Evolutionary conservation across 2,888 invertebrate species (phyloP), one percentile per base, ranked within the genome.

Genomic region (Ormyrus nitidulus): DNA sequence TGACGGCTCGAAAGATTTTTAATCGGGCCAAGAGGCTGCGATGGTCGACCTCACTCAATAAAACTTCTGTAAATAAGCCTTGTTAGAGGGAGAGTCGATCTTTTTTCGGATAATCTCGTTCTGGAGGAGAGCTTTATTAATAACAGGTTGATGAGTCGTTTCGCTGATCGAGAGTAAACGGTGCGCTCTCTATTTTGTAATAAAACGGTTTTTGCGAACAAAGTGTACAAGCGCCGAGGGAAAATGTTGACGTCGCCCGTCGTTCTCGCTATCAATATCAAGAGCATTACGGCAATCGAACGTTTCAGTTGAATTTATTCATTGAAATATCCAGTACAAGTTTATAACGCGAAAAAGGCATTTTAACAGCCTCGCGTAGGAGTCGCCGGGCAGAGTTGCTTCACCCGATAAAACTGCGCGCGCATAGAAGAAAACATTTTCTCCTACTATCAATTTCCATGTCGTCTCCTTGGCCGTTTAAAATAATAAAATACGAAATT

Each of bases 51-150:
- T 69, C 73, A 68, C 81, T 77, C 77, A 77, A 81, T 77, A 81
- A 77, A 77, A 81, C 81, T 77, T 74, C 77, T 74, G 77, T 74
- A 81, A 81, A 81, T 81, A 77, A 77, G 81, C 51, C 81, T 77
- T 59, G 77, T 64, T 77, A 80, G 53, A 46, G 66, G 34, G 8
- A n/a, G 59, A 11, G 46, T 6, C 4, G 11, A 61, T 8, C 51
- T 48, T 65, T 58, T 54, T 51, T 64, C 44, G 7, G 13, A 34
- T 2, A 3, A 34, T 34, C 34, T 34, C 34, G 34, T 34, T 34
- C 34, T 2, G 34, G 34, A 34, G 34, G 34, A 34, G 34, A 34
- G 34, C 34, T 34, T 34, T 34, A 34, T 34, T 34, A 34, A 34
- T 34, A 34, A 34, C 34, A 34, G 4, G 2, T 34, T 34, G 4